These are phyloP conservation scores for Mola mola DNA, from an alignment of 2,113 vertebrate genomes.

Conservation along the genomic window DNA sequence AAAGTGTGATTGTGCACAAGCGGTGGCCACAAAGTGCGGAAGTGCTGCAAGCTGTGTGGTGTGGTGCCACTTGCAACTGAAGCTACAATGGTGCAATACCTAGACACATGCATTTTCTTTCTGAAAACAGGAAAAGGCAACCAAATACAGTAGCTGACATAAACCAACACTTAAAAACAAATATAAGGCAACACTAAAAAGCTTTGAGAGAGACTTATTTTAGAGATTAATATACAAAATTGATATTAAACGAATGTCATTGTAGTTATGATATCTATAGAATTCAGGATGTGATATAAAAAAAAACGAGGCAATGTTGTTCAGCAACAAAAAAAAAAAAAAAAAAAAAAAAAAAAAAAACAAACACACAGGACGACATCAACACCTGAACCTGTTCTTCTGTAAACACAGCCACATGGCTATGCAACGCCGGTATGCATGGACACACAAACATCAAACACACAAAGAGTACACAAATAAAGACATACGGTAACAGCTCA, in stretches of 20 bases:
- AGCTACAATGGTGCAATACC: slow-evolving; percentile 3
- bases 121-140: not conserved
- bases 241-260: not conserved
- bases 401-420: slow-evolving; percentile 53
- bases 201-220: too few species aligned
- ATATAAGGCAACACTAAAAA: too few species aligned
- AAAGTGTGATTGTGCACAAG: slow-evolving; percentile 5
- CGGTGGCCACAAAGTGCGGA: slow-evolving; percentile 28
- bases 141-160: too few species aligned
- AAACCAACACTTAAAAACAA: too few species aligned
- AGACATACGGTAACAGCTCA: slow-evolving; percentile 6
- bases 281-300: slow-evolving; percentile 5
- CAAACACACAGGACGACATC: not conserved
- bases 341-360: not conserved
- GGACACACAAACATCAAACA: slow-evolving; percentile 48
- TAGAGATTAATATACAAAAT: not conserved
- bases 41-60: slow-evolving; percentile 44
- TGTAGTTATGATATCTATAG: not conserved
- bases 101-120: not conserved
- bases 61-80: slow-evolving; percentile 25
- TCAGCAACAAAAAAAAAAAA: slow-evolving; percentile 5
- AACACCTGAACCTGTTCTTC: slow-evolving; percentile 51
- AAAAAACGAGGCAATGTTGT: slow-evolving; percentile 6
- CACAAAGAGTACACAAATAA: not conserved
- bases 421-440: not conserved